These are phyloP conservation scores for Peromyscus melanophrys DNA, from an alignment of 2,797 vertebrate genomes.

Conservation along the genomic window DNA sequence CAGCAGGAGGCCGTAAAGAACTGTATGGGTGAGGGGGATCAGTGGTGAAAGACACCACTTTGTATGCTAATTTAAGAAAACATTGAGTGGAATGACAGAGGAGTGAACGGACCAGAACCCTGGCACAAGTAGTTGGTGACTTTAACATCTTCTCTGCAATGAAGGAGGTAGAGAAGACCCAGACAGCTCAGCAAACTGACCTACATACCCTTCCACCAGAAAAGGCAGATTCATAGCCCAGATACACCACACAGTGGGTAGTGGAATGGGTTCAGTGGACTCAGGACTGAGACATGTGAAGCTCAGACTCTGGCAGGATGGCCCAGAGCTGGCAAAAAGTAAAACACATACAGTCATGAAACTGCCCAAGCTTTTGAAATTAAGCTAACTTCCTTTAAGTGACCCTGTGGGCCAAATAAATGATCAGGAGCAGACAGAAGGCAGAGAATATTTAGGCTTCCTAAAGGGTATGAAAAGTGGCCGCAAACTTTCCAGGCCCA, in stretches of 20 bases:
- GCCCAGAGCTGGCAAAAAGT: not conserved
- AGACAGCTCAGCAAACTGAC: no score
- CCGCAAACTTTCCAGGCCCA: not conserved
- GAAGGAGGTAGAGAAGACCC: no score
- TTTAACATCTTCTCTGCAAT: not conserved
- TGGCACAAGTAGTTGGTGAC: accelerated
- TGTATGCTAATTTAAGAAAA: not conserved
- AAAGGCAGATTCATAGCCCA: not conserved
- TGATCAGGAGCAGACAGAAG: not conserved
- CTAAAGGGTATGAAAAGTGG: not conserved
- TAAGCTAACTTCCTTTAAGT: not conserved
- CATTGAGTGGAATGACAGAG: not conserved
- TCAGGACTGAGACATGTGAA: not conserved
- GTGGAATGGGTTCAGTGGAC: not conserved
- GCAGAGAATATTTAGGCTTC: not conserved
- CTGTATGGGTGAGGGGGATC: no score
- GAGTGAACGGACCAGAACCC: not conserved
- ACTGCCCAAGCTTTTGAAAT: not conserved
- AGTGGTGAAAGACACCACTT: no score
- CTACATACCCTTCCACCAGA: accelerated
- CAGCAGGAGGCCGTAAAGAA: no score
- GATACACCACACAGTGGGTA: not conserved
- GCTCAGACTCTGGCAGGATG: not conserved
- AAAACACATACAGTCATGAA: not conserved
- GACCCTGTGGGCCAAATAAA: not conserved